Percentiles rank a stretch among this genome's conserved stretches.
Conservation (phyloP, 2,888 invertebrate genomes). For the Polia nebulosa region DNA sequence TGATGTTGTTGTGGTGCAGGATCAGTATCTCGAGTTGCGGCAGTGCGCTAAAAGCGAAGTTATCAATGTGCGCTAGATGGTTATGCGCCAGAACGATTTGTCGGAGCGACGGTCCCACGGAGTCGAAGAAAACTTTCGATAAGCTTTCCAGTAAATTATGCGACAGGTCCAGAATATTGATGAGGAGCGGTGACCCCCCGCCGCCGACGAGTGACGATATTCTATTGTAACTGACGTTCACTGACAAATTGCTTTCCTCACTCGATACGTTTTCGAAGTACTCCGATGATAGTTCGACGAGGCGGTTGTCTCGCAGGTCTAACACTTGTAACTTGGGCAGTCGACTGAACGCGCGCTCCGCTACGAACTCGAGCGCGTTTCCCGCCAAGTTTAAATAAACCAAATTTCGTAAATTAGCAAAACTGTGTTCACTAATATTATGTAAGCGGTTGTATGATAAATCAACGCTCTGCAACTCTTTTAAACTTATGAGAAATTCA, state of each 20-base stretch:
- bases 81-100: conserved; percentile 92
- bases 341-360: conserved; percentile 93
- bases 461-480: conserved; percentile 93
- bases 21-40: conserved; percentile 84
- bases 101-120: conserved; percentile 71
- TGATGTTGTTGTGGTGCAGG: conserved; percentile 93
- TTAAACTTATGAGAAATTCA: conserved; percentile 92
- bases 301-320: conserved; percentile 94
- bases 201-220: conserved; percentile 80
- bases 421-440: conserved; percentile 92
- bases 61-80: conserved; percentile 79
- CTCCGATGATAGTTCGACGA: conserved; percentile 92
- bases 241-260: conserved; percentile 90
- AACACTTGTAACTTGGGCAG: conserved; percentile 93
- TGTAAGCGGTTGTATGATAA: conserved; percentile 94
- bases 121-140: conserved; percentile 91
- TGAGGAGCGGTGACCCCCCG: conserved; percentile 79
- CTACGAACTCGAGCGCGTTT: conserved; percentile 93
- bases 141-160: conserved; percentile 91
- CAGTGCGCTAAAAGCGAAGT: conserved; percentile 77
- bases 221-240: conserved; percentile 94
- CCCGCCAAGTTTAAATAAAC: conserved; percentile 94
- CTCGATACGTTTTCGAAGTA: conserved; percentile 92
- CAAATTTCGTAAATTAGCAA: conserved; percentile 93
- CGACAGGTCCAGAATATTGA: conserved; percentile 92